Percentiles rank a stretch among this genome's conserved stretches.
Evolutionary conservation across 2,113 vertebrate genomes (phyloP).

Genomic region (Onychostruthus taczanowskii): DNA sequence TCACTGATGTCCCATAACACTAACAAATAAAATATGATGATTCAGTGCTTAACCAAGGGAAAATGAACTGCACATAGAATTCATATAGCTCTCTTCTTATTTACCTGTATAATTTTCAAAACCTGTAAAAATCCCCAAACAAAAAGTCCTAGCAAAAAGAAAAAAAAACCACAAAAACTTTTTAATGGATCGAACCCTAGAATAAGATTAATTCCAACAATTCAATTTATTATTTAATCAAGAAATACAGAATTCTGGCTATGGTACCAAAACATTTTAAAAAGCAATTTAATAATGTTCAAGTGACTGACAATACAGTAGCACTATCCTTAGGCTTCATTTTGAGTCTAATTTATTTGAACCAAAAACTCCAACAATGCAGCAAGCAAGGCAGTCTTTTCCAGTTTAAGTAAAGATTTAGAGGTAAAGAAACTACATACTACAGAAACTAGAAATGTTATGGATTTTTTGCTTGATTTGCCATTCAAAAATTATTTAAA

Average conservation of each 20-base stretch:
- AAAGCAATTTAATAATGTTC: background rate
- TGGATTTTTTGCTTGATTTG: background rate
- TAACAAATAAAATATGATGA: background rate
- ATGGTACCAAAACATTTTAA: background rate
- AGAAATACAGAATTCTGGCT: background rate
- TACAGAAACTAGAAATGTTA: background rate
- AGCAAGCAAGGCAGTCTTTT: background rate
- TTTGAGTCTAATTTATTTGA: constrained; percentile 18
- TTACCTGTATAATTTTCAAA: background rate
- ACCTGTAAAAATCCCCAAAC: background rate
- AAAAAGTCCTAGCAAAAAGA: background rate
- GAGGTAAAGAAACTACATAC: background rate
- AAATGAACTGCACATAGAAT: background rate
- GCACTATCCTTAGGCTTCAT: background rate
- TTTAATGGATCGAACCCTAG: background rate
- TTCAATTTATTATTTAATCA: constrained; percentile 8
- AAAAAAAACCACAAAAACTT: background rate
- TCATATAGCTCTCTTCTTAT: background rate
- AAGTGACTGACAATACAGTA: background rate
- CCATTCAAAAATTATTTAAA: background rate
- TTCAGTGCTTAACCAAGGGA: background rate
- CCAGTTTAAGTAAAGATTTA: background rate
- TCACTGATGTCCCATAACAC: background rate
- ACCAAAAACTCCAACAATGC: background rate
- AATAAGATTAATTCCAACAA: background rate